Percentiles rank a stretch among this genome's conserved stretches.
These are phyloP conservation scores for Porites lutea DNA, from an alignment of 64 coral and sea anemone species.

Conservation along the genomic window DNA sequence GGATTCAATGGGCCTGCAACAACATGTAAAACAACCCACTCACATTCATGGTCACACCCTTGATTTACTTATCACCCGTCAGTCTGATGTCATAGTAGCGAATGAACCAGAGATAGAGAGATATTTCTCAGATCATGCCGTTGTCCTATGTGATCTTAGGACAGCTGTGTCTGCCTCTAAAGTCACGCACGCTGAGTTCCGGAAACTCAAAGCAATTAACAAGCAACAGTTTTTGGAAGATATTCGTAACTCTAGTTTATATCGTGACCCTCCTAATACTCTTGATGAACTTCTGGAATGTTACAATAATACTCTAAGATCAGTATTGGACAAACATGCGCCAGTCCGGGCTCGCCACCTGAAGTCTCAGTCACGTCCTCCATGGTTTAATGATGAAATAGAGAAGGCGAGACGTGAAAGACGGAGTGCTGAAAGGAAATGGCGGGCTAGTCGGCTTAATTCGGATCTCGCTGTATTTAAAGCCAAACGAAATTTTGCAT, in stretches of 20 bases:
- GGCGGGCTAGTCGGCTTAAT: neutral
- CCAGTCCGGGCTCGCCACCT: conserved; percentile 16
- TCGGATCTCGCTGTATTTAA: neutral
- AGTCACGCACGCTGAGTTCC: conserved; percentile 15
- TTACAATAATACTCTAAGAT: conserved; percentile 73
- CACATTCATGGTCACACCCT: conserved; percentile 63
- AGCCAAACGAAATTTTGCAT: too few species aligned
- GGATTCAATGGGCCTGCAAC: conserved; percentile 54
- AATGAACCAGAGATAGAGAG: neutral
- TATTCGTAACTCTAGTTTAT: conserved; percentile 52
- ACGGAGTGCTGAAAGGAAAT: neutral
- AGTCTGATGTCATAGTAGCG: conserved; percentile 45
- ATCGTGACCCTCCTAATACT: conserved; percentile 66
- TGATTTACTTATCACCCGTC: conserved; percentile 58
- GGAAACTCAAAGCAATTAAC: conserved; percentile 71
- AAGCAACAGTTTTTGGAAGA: conserved; percentile 56
- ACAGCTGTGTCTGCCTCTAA: conserved; percentile 46
- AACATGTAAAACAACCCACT: conserved; percentile 45
- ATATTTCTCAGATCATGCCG: conserved; percentile 55
- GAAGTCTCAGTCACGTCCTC: conserved; percentile 40
- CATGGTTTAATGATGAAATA: conserved; percentile 75
- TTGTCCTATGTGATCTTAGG: conserved; percentile 44
- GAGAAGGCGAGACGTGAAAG: neutral
- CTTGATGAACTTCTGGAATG: conserved; percentile 71
- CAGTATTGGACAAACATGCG: conserved; percentile 70